phyloP scores from a whole-genome alignment of 1,140 invertebrate species.

The Cryptotermes secundus region DNA sequence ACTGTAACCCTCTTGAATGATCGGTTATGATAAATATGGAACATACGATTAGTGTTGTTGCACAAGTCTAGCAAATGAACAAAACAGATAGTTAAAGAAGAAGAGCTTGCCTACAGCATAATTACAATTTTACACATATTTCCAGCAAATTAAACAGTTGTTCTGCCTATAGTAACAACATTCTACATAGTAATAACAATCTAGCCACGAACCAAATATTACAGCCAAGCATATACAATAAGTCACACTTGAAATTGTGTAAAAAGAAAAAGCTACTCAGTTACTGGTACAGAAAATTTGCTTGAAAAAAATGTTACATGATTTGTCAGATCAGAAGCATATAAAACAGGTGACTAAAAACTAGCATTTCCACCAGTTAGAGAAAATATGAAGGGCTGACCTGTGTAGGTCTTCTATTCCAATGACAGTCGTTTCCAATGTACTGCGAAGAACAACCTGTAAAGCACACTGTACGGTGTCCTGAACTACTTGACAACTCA shows the following conservation, averaged over 20 bases:
- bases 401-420: not conserved
- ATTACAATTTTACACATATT: not conserved
- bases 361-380: not conserved
- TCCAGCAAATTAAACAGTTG: not conserved
- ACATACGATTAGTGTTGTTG: not conserved
- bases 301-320: not conserved
- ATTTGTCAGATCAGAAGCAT: not conserved
- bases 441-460: not conserved
- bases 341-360: not conserved
- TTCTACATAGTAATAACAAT: no score
- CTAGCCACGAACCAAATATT: no score
- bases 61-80: not conserved
- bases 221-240: not conserved
- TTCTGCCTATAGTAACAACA: no score
- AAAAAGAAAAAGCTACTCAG: not conserved
- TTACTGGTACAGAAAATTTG: not conserved
- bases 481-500: slow-evolving; percentile 28
- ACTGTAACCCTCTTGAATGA: not conserved
- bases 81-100: not conserved
- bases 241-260: not conserved
- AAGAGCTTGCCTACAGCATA: not conserved
- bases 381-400: not conserved
- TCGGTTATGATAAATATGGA: not conserved
- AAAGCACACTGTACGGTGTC: not conserved
- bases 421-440: not conserved